Conservation (phyloP, 2,113 vertebrate genomes). For the Tachysurus vachellii region DNA sequence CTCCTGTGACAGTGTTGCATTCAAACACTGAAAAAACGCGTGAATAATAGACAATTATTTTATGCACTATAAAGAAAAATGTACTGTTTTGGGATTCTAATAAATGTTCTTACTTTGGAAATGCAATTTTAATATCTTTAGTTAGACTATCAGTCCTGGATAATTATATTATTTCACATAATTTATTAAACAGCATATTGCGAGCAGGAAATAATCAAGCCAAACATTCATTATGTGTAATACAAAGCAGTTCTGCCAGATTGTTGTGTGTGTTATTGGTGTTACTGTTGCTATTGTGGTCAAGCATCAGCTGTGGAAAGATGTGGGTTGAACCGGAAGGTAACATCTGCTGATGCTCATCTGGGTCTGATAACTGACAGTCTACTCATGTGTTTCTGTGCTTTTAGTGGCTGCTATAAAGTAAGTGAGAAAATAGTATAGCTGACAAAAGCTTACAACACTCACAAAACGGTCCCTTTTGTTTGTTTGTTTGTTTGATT, state of each 20-base stretch:
- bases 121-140: no score
- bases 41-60: not conserved
- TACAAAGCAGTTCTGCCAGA: no score
- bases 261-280: no score
- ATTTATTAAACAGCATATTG: not conserved
- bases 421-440: not conserved
- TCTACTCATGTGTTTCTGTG: not conserved
- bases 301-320: no score
- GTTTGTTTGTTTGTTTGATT: no score
- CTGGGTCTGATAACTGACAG: not conserved
- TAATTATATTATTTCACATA: not conserved
- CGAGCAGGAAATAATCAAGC: no score
- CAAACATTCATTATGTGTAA: no score
- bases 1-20: not conserved
- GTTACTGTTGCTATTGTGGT: no score
- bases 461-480: not conserved
- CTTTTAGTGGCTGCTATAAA: not conserved
- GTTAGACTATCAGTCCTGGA: not conserved
- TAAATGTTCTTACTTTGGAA: not conserved
- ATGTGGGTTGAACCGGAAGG: no score
- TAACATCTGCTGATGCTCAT: not conserved
- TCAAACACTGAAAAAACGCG: no score
- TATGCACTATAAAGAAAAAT: not conserved
- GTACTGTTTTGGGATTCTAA: not conserved
- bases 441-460: not conserved